Base-by-base conservation (phyloP, 1,140 invertebrate genomes). In the Melitaea cinxia region DNA sequence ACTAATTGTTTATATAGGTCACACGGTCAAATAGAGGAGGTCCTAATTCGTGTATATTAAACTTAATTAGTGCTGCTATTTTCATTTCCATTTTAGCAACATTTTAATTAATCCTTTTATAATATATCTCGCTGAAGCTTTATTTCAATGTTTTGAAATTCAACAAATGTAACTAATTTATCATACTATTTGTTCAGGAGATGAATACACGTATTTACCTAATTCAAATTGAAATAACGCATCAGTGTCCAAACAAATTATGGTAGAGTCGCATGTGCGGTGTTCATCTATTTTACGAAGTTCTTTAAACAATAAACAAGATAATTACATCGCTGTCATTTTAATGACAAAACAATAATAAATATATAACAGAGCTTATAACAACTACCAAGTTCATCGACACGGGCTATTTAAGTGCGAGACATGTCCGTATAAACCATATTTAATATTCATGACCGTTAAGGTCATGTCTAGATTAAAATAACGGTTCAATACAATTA, bases 341-440 rank as follows among this genome's bases (percentile, higher is more conserved):
- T 52, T 52, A 26, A 28, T 52, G 23, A 28, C 5, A 28, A 30
- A 4, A 42, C 37, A 15, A 47, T 47, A 47, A 10, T 45, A 45
- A 17, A 45, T 45, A 4, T 23, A 47, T 24, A 24, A 14, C 26
- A 0, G 17, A 56, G 17, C 45, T 45, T 39, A 65, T 37, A n/a
- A 65, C 62, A 66, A 75, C 68, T 71, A 77, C 76, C 56, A 80
- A 66, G 82, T 81, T 84, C 80, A 77, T 75, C 67, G 80, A 82
- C 80, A 66, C 68, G 47, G 35, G 60, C 68, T 68, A 77, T 70
- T 70, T 75, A 71, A 78, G 70, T 75, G 63, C 52, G 50, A 66
- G 72, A 68, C 75, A 73, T 73, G 62, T 74, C 64, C 61, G 63
- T 70, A 73, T 73, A 66, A 67, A 65, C 67, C 62, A 70, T 74